A percentile compares a stretch with the other conserved stretches of the same genome.
phyloP scores from a whole-genome alignment of 2,797 vertebrate genomes.

The Hafferia zeledoni region DNA sequence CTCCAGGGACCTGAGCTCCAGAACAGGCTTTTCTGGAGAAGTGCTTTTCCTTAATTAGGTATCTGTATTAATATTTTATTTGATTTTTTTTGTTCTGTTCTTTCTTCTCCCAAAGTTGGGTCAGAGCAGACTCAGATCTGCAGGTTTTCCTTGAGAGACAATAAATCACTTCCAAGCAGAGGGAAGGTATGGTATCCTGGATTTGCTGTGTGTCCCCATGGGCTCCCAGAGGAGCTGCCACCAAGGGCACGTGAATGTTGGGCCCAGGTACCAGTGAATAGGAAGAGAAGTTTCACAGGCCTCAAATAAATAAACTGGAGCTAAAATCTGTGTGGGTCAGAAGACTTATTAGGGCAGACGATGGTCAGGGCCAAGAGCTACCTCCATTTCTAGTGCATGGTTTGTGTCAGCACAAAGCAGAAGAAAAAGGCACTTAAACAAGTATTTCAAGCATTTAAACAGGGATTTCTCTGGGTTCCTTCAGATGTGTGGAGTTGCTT shows the following conservation, averaged over 20 bases:
- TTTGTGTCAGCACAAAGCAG: neutral
- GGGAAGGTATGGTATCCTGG: neutral
- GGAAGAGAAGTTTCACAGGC: neutral
- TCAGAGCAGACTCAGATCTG: neutral
- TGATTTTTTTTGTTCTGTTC: neutral
- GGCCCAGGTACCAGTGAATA: neutral
- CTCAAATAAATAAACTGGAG: neutral
- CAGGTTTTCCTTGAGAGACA: neutral
- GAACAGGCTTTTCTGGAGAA: neutral
- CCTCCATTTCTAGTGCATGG: neutral
- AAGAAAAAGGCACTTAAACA: neutral
- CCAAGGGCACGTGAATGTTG: neutral
- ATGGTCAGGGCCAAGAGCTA: neutral
- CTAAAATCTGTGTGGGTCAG: neutral
- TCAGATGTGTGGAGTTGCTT: neutral
- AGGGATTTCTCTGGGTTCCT: neutral
- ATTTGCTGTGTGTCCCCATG: neutral
- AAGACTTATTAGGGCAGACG: neutral
- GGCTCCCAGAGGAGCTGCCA: neutral
- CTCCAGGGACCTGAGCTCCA: neutral
- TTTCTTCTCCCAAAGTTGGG: neutral
- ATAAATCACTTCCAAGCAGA: neutral
- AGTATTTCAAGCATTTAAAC: neutral
- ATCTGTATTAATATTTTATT: constrained; percentile 17
- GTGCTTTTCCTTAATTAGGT: constrained; percentile 22